Base-by-base conservation (phyloP, 2,888 invertebrate genomes). In the Aspidiotus destructor region DNA sequence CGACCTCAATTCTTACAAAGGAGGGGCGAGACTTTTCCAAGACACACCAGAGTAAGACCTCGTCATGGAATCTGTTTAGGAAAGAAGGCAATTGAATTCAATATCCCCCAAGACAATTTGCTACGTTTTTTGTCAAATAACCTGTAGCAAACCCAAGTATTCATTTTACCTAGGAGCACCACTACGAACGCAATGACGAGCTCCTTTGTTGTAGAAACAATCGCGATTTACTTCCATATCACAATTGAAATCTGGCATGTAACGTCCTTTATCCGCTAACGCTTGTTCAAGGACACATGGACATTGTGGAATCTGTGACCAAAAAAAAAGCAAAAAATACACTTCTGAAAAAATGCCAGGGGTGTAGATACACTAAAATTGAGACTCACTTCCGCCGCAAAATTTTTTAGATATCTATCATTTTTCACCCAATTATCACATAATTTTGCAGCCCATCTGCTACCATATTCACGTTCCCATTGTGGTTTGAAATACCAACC, bases 251-350 rank as follows among this genome's bases (percentile, higher is more conserved):
- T 96, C 93, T 0, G 97, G 93, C 78, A 93, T 83, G 77, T 85
- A 98, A 16, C 95, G 83, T 7, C 98, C 98, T 77, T 92, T 91
- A 77, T 99, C 98, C 64, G 87, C 81, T 5, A 92, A 76, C 0
- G 97, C 97, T 76, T 98, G 97, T 72, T 90, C 85, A 72, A 96
- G 77, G 0, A 86, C 91, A 76, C 98, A 98, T 0, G 98, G 98
- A 74, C 98, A 98, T 58, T 89, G 83, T 65, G 86, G 70, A 52
- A 78, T 74, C 60, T 76, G 85, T 17, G 41, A 44, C 7, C 28
- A 58, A 58, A 58, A 17, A 58, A 58, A 40, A 58, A 8, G 11
- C 16, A 58, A 6, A 58, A 48, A 48, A 15, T 16, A 17, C 8
- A 48, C 16, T 48, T 48, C 6, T 48, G 2, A 11, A 6, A n/a